Base-by-base conservation (phyloP, 2,888 invertebrate species). In the Drosophila tripunctata region DNA sequence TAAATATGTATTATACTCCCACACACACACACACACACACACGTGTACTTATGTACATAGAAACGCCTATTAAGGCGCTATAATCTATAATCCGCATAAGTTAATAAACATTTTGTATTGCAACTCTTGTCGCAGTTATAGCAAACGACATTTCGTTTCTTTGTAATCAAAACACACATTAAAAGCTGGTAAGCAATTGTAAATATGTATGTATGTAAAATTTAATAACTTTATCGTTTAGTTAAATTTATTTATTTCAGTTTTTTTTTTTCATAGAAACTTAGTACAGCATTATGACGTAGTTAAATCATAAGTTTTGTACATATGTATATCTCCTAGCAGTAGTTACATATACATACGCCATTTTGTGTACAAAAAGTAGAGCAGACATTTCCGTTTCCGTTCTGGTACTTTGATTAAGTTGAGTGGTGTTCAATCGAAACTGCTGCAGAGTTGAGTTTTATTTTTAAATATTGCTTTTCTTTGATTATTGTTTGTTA, bases 21-120 rank as follows among this genome's bases (percentile, higher is more conserved):
- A 47, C 35, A 38, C 38, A 43, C 10, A 27, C 27, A 58, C 27
- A 62, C 30, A 74, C 22, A 58, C 40, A 47, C 33, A 38, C 38
- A 45, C n/a, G 38, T 60, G 61, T 67, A 66, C 41, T 56, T 67
- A 61, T n/a, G n/a, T n/a, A n/a, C n/a, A n/a, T n/a, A n/a, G n/a
- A n/a, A n/a, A n/a, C 50, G 51, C 41, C 50, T 31, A 33, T 54
- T 50, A 22, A 70, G 19, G 55, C 67, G 48, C 52, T 44, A 62
- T 64, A 48, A 48, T 48, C 52, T 44, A 62, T 64, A 48, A 48
- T 48, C 30, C 19, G 81, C 67, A 72, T 78, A 75, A 87, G 81
- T 78, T 78, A 81, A 81, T 81, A 85, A 85, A 81, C n/a, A 44
- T 67, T 67, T 58, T 81, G 48, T 82, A 87, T 64, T 64, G 68